Evolutionary conservation across 2,888 invertebrate species (phyloP), one percentile per base, ranked within the genome.

Genomic region (Diaperis boleti): DNA sequence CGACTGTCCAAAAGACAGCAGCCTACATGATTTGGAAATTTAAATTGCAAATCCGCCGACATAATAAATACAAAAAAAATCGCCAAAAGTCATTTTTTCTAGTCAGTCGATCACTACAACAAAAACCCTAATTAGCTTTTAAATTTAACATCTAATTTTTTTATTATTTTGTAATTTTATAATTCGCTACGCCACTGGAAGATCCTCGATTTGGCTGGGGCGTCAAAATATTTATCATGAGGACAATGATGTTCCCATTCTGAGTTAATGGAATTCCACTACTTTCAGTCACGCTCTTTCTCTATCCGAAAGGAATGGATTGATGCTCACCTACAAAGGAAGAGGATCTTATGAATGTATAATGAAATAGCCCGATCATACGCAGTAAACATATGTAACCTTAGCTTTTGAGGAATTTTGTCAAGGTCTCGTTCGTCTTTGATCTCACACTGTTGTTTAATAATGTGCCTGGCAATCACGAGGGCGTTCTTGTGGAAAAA

Each of bases 291-390:
- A 13, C 11, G 13, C 26, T 57, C 42, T 47, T 45, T 57, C 44
- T 56, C 17, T 44, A 11, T 54, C 18, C 14, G 15, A 29, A 44
- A 4, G 35, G 15, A 45, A 57, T 57, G 22, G 39, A 57, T 47
- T 45, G 45, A 45, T 57, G 37, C 57, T 57, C 45, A 57, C 57
- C 57, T 45, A 47, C 57, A 57, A 57, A 57, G 45, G 42, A 42
- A 17, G 35, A 37, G 35, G 37, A 47, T 13, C 31, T 57, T 57
- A 57, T 57, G 57, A 57, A 57, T 57, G 57, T 35, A 37, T 57
- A 57, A 57, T 57, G 57, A 57, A 45, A 47, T 37, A 47, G 45
- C 22, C 26, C 45, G 44, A 56, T 56, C 56, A 44, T 56, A 35
- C 26, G 57, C 18, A 33, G 57, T 57, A 57, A 57, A 57, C 47